Evolutionary conservation across 1,140 invertebrate species (phyloP), one percentile per base, ranked within the genome.

Genomic region (Musca vetustissima): DNA sequence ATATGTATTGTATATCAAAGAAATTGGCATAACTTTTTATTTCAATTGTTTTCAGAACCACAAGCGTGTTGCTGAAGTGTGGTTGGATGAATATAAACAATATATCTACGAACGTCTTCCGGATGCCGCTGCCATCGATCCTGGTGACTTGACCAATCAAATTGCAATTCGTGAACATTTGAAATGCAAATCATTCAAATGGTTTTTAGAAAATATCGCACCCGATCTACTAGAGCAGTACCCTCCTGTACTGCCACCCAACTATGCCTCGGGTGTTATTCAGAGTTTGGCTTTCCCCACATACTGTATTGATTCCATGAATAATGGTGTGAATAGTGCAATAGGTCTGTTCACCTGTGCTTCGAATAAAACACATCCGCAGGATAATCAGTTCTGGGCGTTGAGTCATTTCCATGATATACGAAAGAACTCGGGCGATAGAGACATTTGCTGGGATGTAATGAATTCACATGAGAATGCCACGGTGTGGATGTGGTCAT

Each of bases 11-110:
- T 66, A 8, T n/a, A 57, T 49, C 48, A 24, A 24, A 55, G 49
- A 52, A 67, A 71, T 24, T 4, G 28, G 28, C 28, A 28, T 28
- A 28, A 28, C 17, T 19, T 25, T 28, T 19, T 48, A 4, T 52
- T 49, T 28, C n/a, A n/a, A n/a, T 25, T 48, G 1, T 68, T 70
- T 78, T 92, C 83, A 84, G 88, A 85, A 95, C 88, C 87, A 93
- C 86, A 80, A 90, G 83, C 84, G 93, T 47, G 87, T 93, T 8
- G 93, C 91, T 0, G 91, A 94, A 76, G 92, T 95, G 1, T 96
- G 94, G 94, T 94, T 96, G 92, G 93, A 94, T 75, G 91, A 93
- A 70, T 94, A 93, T 73, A 89, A 89, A 17, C 84, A 94, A 55
- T 90, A 89, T 73, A 77, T 94, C 13, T 94, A 94, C 76, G 83